Evolutionary conservation across 2,797 vertebrate species (phyloP).

Genomic region (Hoplostethus mediterraneus): DNA sequence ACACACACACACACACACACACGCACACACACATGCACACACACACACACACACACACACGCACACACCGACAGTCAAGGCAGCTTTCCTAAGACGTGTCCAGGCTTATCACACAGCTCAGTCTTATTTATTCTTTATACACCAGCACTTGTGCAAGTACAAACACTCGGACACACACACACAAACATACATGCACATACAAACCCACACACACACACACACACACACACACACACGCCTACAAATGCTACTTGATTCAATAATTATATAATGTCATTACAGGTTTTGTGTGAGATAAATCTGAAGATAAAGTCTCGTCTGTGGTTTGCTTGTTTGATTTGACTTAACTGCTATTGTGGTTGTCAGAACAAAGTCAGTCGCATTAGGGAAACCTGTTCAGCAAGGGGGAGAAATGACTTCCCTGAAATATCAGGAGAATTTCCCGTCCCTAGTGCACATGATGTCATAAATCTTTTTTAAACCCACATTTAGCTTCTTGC

Average conservation of each 20-base stretch:
- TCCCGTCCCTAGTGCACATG: conserved; percentile 12
- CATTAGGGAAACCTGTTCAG: conserved; percentile 39
- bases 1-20: conserved; percentile 5
- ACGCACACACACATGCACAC: conserved; percentile 17
- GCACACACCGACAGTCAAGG: conserved; percentile 11
- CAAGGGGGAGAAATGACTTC: conserved; percentile 30
- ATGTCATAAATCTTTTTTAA: conserved; percentile 12
- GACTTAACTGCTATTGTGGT: background rate
- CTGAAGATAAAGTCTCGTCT: background rate
- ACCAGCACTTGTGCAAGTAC: background rate
- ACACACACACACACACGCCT: background rate
- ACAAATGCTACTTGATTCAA: background rate
- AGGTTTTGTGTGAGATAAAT: background rate
- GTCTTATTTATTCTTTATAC: background rate
- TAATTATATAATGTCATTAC: background rate
- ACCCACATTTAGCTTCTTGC: conserved; percentile 11
- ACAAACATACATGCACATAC: background rate
- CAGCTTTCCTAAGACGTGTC: background rate
- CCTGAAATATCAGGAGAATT: conserved; percentile 35
- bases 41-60: conserved; percentile 4
- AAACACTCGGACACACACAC: background rate
- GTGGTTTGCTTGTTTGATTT: conserved; percentile 13
- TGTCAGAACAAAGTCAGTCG: background rate
- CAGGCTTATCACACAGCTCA: background rate
- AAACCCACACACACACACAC: background rate